A percentile compares a stretch with the other conserved stretches of the same genome.
phyloP scores from a whole-genome alignment of 2,113 vertebrate species.

The Sapayoa aenigma region DNA sequence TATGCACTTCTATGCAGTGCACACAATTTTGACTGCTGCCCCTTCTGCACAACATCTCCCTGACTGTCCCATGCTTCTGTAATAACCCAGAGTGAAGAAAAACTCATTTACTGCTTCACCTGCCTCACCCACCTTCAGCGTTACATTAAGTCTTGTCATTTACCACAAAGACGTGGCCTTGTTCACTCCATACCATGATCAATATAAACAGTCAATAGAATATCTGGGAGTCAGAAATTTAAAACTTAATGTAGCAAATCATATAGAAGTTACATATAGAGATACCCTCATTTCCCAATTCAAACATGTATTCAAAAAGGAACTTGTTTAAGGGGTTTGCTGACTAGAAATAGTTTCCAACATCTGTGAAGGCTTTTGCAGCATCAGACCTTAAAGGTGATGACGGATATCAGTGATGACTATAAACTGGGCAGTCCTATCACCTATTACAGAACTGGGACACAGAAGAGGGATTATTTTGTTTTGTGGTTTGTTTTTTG shows the following conservation, averaged over 20 bases:
- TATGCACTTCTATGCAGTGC: neutral
- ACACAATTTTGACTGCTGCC: neutral
- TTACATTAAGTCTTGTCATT: neutral
- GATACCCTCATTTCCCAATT: neutral
- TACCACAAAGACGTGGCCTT: neutral
- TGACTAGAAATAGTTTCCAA: neutral
- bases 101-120: neutral
- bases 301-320: neutral
- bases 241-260: neutral
- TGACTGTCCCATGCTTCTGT: no score
- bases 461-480: neutral
- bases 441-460: neutral
- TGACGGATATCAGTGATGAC: neutral
- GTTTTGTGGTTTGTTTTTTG: neutral
- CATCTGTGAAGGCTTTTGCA: neutral
- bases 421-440: neutral
- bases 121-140: no score
- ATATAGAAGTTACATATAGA: neutral
- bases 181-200: neutral
- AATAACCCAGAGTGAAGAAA: neutral
- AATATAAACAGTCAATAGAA: neutral
- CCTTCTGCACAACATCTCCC: neutral
- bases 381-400: neutral
- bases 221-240: neutral
- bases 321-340: neutral